Conservation (phyloP, 2,113 vertebrate genomes). For the Urocolius indicus region DNA sequence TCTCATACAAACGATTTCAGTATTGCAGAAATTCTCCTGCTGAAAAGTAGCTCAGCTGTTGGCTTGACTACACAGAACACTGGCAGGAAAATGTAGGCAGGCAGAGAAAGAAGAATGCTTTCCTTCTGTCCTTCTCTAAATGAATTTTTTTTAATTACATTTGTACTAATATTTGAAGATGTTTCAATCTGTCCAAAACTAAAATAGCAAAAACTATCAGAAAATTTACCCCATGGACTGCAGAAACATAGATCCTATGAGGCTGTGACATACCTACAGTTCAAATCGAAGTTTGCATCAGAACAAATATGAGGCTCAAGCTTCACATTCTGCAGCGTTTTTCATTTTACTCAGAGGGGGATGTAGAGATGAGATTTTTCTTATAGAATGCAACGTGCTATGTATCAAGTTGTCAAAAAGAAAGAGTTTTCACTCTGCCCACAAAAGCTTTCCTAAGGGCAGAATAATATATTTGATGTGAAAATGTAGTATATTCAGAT, state of each 20-base stretch:
- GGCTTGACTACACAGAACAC: neutral
- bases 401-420: neutral
- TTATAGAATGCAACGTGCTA: neutral
- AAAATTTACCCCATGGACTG: neutral
- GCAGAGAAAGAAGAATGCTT: neutral
- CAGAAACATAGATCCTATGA: neutral
- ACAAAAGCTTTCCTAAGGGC: constrained; percentile 6
- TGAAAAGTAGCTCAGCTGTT: neutral
- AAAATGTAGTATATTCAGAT: neutral
- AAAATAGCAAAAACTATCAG: neutral
- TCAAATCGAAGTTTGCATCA: neutral
- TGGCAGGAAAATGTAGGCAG: neutral
- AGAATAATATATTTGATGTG: neutral
- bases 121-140: neutral
- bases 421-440: neutral
- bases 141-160: neutral
- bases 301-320: neutral
- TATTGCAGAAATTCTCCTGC: neutral
- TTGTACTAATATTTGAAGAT: neutral
- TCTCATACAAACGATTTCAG: neutral
- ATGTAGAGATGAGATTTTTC: neutral
- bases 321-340: neutral
- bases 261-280: neutral
- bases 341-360: neutral
- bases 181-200: neutral